Conservation (phyloP, 2,797 vertebrate genomes). For the Karalla daura region DNA sequence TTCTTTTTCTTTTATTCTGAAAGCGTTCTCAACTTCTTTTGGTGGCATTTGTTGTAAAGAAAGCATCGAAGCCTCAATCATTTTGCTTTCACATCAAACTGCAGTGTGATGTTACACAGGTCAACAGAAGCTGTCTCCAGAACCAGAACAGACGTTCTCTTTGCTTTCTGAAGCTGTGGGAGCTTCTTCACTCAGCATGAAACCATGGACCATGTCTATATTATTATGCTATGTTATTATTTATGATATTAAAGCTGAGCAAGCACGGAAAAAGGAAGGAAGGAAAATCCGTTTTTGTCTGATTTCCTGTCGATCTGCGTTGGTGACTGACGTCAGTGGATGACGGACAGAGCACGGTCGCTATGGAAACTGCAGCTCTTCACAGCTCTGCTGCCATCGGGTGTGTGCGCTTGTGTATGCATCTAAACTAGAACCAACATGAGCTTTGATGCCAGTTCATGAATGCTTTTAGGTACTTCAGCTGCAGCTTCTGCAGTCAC, state of each 20-base stretch:
- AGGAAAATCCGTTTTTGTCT: constrained; percentile 79
- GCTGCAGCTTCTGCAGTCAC: too few species aligned
- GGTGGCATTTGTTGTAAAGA: not conserved
- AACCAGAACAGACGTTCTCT: too few species aligned
- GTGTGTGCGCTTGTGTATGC: constrained; percentile 46
- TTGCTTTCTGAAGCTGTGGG: too few species aligned
- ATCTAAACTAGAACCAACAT: constrained; percentile 16
- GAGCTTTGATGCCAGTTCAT: constrained; percentile 30
- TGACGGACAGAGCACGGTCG: constrained; percentile 72
- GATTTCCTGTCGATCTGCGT: constrained; percentile 75
- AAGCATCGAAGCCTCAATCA: not conserved
- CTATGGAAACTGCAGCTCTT: constrained; percentile 84
- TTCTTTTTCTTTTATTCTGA: too few species aligned
- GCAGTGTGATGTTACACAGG: too few species aligned
- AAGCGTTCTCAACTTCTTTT: too few species aligned
- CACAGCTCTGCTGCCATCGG: constrained; percentile 49
- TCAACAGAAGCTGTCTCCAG: too few species aligned
- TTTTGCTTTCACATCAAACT: not conserved
- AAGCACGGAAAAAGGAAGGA: constrained; percentile 53
- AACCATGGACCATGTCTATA: too few species aligned
- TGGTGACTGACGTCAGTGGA: constrained; percentile 81
- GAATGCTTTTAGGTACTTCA: too few species aligned
- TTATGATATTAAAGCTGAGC: constrained; percentile 44
- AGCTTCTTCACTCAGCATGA: too few species aligned
- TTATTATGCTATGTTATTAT: too few species aligned